These are phyloP conservation scores for Hesperophylax magnus DNA, from an alignment of 1,140 invertebrate species.

Conservation along the genomic window DNA sequence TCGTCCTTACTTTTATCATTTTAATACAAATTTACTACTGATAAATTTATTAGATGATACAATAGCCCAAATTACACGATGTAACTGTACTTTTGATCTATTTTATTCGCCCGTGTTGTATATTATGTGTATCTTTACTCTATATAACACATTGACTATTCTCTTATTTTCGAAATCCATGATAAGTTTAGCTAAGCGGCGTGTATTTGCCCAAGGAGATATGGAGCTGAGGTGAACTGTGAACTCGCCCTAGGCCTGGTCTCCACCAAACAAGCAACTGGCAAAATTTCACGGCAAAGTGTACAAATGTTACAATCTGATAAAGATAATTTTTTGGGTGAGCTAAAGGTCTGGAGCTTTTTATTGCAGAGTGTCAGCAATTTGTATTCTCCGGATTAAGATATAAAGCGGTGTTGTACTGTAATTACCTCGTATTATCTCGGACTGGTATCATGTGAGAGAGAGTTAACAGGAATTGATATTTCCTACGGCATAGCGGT, in stretches of 20 bases:
- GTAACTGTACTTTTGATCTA: too few relatives aligned
- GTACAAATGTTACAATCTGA: background rate
- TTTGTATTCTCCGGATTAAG: background rate
- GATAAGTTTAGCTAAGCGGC: conserved; percentile 12
- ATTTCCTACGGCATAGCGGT: conserved; percentile 3
- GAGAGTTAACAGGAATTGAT: conserved; percentile 34
- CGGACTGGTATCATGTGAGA: conserved; percentile 42
- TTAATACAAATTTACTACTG: too few relatives aligned
- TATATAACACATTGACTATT: conserved; percentile 2
- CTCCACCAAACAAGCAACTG: background rate
- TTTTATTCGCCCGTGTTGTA: too few relatives aligned
- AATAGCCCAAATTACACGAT: too few relatives aligned
- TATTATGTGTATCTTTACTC: background rate
- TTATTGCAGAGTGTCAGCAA: background rate
- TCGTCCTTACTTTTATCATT: too few relatives aligned
- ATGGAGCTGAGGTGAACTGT: conserved; percentile 12
- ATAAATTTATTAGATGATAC: too few relatives aligned
- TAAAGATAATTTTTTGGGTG: background rate
- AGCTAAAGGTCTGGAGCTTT: background rate
- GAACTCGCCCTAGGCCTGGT: conserved; percentile 17
- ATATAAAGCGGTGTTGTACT: conserved; percentile 30
- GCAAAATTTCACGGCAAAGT: background rate
- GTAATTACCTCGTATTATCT: conserved; percentile 45
- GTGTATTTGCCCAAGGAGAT: conserved; percentile 31
- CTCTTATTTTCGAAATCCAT: conserved; percentile 18